phyloP scores from a whole-genome alignment of 2,888 invertebrate species.

The Tipula lateralis region DNA sequence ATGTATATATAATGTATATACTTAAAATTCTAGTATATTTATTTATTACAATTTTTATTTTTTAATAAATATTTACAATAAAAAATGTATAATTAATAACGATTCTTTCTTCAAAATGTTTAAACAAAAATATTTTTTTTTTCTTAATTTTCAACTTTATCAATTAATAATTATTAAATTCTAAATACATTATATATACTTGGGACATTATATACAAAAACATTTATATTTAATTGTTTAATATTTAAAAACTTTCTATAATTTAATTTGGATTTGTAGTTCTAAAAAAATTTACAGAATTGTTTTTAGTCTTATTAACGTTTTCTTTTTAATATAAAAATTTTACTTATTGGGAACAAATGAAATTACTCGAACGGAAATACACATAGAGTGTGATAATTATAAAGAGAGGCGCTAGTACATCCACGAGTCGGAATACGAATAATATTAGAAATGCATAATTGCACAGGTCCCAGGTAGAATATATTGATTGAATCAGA shows the following conservation, averaged over 20 bases:
- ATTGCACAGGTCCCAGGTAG: background rate
- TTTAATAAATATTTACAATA: background rate
- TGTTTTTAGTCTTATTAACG: background rate
- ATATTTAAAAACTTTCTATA: background rate
- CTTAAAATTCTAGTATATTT: background rate
- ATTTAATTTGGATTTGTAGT: background rate
- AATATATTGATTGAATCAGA: background rate
- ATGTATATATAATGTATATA: background rate
- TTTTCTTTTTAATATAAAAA: background rate
- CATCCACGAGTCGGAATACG: background rate
- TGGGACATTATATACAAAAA: slow-evolving; percentile 7
- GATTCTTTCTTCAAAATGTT: background rate
- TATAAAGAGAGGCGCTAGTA: background rate
- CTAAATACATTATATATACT: background rate
- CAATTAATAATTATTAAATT: background rate
- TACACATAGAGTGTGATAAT: background rate
- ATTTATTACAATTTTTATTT: background rate
- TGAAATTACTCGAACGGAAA: background rate
- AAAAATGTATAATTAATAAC: slow-evolving; percentile 12
- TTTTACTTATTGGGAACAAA: background rate
- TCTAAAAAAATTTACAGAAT: background rate
- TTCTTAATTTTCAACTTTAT: background rate
- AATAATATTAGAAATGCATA: background rate
- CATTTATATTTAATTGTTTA: background rate
- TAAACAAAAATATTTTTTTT: background rate